Evolutionary conservation across 2,113 vertebrate species (phyloP), one percentile per base, ranked within the genome.

Genomic region (Tetrao urogallus): DNA sequence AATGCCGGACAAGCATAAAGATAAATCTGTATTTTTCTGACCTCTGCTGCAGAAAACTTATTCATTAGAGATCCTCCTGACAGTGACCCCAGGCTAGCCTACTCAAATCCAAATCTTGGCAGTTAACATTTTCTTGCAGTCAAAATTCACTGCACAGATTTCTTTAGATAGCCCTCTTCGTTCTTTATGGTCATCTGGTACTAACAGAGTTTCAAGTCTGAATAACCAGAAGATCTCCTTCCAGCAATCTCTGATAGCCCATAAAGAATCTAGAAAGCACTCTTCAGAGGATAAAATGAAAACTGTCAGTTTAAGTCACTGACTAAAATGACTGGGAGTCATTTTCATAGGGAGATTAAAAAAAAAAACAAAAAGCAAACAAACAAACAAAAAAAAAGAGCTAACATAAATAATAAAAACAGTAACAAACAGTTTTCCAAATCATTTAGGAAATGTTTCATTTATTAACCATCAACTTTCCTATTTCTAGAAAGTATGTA

Each of bases 1-100:
- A 80, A 60, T 71, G 13, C 18, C 63, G 36, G 61, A n/a, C 42
- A 95, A 91, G 43, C 45, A 92, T 87, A 86, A 77, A 91, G 87
- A 94, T 78, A 94, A 94, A 90, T 89, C 45, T 17, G 15, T 76
- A 71, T 48, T 80, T 95, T 91, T 93, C 81, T 87, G 34, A 17
- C 50, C 95, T 87, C 42, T 83, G 48, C 38, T 83, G 50, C 28
- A 96, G 38, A 30, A 93, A 87, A 82, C 69, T 77, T 93, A 60
- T n/a, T 96, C 82, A 83, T 96, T 95, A 93, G 10, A 13, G 14
- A 43, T 91, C 38, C 47, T 70, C 34, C 45, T 89, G 70, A 82
- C 75, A 93, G 70, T 75, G 52, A 87, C 61, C 47, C 13, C 82
- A 65, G 63, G 71, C 76, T 42, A 94, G 38, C 22, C 50, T 57